Conservation (phyloP, 1,140 invertebrate species). For the Leptopilina clavipes region DNA sequence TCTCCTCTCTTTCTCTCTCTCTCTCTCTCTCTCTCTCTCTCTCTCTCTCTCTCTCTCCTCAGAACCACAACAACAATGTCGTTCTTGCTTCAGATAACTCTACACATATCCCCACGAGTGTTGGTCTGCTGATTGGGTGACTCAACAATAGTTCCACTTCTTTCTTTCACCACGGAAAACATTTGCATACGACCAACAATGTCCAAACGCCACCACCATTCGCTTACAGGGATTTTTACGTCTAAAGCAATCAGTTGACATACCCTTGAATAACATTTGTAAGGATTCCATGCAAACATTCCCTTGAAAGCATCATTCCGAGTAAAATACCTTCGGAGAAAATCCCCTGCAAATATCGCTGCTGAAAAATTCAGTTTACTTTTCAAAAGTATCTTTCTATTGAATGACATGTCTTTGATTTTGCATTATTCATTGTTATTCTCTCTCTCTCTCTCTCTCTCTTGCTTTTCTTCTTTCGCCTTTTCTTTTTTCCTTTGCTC, state of each 20-base stretch:
- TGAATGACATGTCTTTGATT: slow-evolving; percentile 5
- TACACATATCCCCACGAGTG: slow-evolving; percentile 26
- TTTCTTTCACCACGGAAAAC: slow-evolving; percentile 23
- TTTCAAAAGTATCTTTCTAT: slow-evolving; percentile 1
- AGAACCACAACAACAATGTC: slow-evolving; percentile 57
- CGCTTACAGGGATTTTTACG: slow-evolving; percentile 11
- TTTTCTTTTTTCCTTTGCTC: too few species aligned
- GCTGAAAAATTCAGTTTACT: slow-evolving; percentile 5
- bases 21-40: neutral
- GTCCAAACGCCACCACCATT: neutral
- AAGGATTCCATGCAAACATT: neutral
- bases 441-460: too few species aligned
- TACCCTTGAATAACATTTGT: slow-evolving; percentile 13
- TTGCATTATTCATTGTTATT: neutral
- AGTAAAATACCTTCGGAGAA: neutral
- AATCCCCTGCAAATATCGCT: slow-evolving; percentile 2
- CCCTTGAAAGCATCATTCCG: neutral
- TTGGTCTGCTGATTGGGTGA: slow-evolving; percentile 13
- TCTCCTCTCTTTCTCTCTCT: too few species aligned
- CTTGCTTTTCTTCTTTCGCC: too few species aligned
- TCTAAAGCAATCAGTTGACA: slow-evolving; percentile 27
- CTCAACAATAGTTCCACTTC: slow-evolving; percentile 22
- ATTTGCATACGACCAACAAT: slow-evolving; percentile 31
- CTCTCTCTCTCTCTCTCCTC: slow-evolving; percentile 15
- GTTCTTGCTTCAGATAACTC: slow-evolving; percentile 28